These are phyloP conservation scores for Pogona vitticeps DNA, from an alignment of 2,113 vertebrate species.

Conservation along the genomic window DNA sequence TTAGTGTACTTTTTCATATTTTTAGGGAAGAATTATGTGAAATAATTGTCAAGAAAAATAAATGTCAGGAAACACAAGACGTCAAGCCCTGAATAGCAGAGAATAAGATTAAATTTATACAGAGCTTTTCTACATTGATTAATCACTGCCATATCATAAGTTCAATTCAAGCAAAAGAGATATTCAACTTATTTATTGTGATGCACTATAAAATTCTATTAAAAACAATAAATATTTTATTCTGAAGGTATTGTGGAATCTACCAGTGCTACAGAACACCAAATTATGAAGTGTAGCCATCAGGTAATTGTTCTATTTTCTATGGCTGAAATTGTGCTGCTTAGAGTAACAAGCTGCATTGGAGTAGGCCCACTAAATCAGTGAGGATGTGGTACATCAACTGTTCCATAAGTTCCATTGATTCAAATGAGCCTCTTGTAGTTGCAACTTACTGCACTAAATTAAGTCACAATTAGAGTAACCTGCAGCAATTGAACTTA, in stretches of 20 bases:
- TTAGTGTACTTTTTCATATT: slow-evolving; percentile 77
- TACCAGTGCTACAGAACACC: neutral
- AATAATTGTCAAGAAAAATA: slow-evolving; percentile 69
- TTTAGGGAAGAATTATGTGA: slow-evolving; percentile 80
- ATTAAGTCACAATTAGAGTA: too few species aligned
- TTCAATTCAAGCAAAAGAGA: slow-evolving; percentile 41
- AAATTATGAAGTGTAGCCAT: neutral
- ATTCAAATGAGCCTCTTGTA: neutral
- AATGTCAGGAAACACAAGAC: slow-evolving; percentile 74
- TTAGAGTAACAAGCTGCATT: too few species aligned
- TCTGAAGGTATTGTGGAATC: neutral
- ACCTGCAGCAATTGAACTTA: too few species aligned
- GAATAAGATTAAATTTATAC: slow-evolving; percentile 47
- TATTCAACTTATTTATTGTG: neutral
- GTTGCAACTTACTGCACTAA: too few species aligned
- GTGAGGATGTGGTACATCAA: too few species aligned
- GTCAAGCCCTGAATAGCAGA: slow-evolving; percentile 41
- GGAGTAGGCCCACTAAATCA: too few species aligned
- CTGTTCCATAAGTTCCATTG: too few species aligned
- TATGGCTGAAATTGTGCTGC: too few species aligned
- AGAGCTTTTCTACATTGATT: slow-evolving; percentile 51
- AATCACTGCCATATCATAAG: slow-evolving; percentile 53
- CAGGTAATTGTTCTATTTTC: neutral
- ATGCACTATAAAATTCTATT: neutral
- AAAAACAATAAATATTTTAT: slow-evolving; percentile 6